Percentiles rank a stretch among this genome's conserved stretches.
Evolutionary conservation across 2,113 vertebrate genomes (phyloP).

Genomic region (Spizaetus ornatus): DNA sequence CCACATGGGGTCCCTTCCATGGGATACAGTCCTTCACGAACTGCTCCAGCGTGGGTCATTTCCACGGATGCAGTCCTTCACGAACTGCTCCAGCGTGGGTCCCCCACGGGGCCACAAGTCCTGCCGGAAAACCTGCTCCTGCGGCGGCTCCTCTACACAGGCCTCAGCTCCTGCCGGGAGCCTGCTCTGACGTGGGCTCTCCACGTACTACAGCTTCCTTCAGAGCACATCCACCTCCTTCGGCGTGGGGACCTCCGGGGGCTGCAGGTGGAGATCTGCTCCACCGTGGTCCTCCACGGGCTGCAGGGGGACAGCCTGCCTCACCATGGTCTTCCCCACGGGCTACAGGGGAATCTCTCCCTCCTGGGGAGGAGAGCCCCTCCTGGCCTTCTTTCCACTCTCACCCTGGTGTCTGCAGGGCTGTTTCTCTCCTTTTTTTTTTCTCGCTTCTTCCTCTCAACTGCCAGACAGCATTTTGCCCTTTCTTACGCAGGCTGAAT

Average conservation of each 20-base stretch:
- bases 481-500: not conserved
- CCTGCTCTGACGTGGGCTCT: not conserved
- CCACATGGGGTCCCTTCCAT: not conserved
- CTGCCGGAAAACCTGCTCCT: not conserved
- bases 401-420: not conserved
- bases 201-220: not conserved
- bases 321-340: not conserved
- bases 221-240: not conserved
- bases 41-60: not conserved
- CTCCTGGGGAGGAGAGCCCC: not conserved
- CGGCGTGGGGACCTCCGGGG: not conserved
- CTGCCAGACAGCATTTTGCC: not conserved
- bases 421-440: not conserved
- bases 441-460: not conserved
- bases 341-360: not conserved
- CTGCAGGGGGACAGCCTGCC: not conserved
- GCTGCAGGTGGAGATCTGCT: not conserved
- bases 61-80: not conserved
- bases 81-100: not conserved
- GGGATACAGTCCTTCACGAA: not conserved
- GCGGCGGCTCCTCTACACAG: not conserved
- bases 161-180: not conserved
- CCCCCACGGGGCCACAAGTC: not conserved
- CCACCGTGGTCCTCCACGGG: rapidly evolving
- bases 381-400: not conserved